Percentiles rank a stretch among this genome's conserved stretches.
phyloP scores from a whole-genome alignment of 2,797 vertebrate species.

The Danio aesculapii region DNA sequence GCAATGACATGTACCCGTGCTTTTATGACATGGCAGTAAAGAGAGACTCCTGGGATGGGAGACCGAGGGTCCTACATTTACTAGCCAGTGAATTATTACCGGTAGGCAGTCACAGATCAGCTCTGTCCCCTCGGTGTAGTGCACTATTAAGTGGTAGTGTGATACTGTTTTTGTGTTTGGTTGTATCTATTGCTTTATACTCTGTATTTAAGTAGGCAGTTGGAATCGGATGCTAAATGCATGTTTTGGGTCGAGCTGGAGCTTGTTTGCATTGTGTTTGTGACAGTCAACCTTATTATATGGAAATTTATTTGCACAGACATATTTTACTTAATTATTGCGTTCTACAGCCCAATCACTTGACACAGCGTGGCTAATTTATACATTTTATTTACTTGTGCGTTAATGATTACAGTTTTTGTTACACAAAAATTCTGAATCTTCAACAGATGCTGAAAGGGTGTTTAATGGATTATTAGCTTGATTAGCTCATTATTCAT shows the following conservation, averaged over 20 bases:
- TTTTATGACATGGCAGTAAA: slow-evolving; percentile 60
- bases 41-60: slow-evolving; percentile 47
- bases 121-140: slow-evolving; percentile 41
- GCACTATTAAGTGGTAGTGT: slow-evolving; percentile 36
- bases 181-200: slow-evolving; percentile 1
- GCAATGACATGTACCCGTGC: slow-evolving; percentile 62
- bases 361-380: slow-evolving; percentile 23
- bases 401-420: slow-evolving; percentile 48
- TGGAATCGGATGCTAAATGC: not conserved
- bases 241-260: slow-evolving; percentile 1
- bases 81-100: slow-evolving; percentile 59
- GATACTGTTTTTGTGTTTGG: slow-evolving; percentile 41
- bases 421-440: slow-evolving; percentile 48
- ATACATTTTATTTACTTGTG: slow-evolving; percentile 38
- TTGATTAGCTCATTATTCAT: slow-evolving; percentile 65
- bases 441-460: slow-evolving; percentile 57
- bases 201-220: slow-evolving; percentile 5
- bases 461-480: slow-evolving; percentile 59
- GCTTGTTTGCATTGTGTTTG: slow-evolving; percentile 6
- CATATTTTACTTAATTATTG: slow-evolving; percentile 33
- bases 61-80: slow-evolving; percentile 56
- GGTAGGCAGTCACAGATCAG: slow-evolving; percentile 37
- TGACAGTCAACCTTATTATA: slow-evolving; percentile 23
- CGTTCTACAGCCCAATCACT: slow-evolving; percentile 21
- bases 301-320: slow-evolving; percentile 4